phyloP scores from a whole-genome alignment of 1,140 invertebrate genomes.

The Leucophenga varia region DNA sequence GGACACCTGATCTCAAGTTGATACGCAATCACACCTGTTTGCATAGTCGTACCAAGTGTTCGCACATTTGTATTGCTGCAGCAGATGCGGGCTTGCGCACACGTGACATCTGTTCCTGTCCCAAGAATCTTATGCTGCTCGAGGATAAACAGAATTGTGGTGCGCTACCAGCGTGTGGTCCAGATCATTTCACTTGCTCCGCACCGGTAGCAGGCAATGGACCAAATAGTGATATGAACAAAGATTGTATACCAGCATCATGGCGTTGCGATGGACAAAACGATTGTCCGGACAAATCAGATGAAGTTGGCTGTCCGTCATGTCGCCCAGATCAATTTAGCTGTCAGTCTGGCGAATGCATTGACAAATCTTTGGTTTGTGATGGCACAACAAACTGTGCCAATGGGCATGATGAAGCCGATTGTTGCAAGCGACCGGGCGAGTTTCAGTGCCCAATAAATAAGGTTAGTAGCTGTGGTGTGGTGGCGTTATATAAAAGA shows the following conservation, averaged over 20 bases:
- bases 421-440: conserved; percentile 62
- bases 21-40: conserved; percentile 51
- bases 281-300: conserved; percentile 79
- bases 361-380: conserved; percentile 69
- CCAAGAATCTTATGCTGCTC: conserved; percentile 70
- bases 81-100: conserved; percentile 57
- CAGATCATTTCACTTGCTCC: conserved; percentile 76
- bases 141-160: conserved; percentile 71
- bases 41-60: conserved; percentile 49
- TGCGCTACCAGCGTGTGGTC: conserved; percentile 71
- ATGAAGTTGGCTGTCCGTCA: conserved; percentile 72
- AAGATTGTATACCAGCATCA: conserved; percentile 77
- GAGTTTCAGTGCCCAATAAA: conserved; percentile 69
- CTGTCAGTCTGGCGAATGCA: conserved; percentile 76
- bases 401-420: conserved; percentile 68
- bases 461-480: conserved; percentile 42
- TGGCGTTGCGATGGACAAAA: conserved; percentile 66
- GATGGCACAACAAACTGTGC: conserved; percentile 73
- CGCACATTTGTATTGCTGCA: conserved; percentile 69
- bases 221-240: conserved; percentile 48
- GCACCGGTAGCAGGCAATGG: conserved; percentile 39
- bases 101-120: conserved; percentile 72
- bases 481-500: no score
- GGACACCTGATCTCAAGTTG: conserved; percentile 53
- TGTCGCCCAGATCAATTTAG: conserved; percentile 69